Percentiles rank a stretch among this genome's conserved stretches.
These are phyloP conservation scores for Catagonus wagneri DNA, from an alignment of 2,113 vertebrate genomes.

Conservation along the genomic window DNA sequence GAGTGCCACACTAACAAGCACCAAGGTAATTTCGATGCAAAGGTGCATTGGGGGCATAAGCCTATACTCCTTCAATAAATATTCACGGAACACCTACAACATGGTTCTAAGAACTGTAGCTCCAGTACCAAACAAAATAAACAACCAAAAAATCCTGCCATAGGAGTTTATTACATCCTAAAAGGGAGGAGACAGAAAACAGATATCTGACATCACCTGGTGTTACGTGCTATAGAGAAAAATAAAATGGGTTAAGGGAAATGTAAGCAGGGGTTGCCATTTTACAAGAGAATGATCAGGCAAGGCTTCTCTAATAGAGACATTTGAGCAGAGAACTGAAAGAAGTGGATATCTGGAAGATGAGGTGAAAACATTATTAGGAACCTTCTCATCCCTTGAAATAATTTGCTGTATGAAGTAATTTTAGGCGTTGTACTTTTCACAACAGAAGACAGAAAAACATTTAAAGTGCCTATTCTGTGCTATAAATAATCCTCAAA, in stretches of 20 bases:
- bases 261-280: background rate
- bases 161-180: background rate
- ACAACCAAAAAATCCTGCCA: background rate
- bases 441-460: background rate
- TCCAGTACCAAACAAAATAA: background rate
- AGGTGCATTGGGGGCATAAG: background rate
- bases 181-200: background rate
- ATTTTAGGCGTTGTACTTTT: background rate
- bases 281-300: background rate
- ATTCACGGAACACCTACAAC: background rate
- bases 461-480: background rate
- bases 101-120: background rate
- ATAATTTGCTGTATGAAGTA: slow-evolving; percentile 36
- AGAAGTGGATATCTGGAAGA: background rate
- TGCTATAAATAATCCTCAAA: slow-evolving; percentile 12
- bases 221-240: slow-evolving; percentile 6
- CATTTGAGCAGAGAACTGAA: slow-evolving; percentile 2
- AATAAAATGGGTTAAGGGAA: background rate
- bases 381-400: slow-evolving; percentile 10
- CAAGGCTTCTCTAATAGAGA: background rate
- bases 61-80: background rate
- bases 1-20: background rate
- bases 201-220: background rate
- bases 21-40: background rate
- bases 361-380: background rate